Conservation (phyloP, 2,113 vertebrate genomes). For the Corvus hawaiiensis region DNA sequence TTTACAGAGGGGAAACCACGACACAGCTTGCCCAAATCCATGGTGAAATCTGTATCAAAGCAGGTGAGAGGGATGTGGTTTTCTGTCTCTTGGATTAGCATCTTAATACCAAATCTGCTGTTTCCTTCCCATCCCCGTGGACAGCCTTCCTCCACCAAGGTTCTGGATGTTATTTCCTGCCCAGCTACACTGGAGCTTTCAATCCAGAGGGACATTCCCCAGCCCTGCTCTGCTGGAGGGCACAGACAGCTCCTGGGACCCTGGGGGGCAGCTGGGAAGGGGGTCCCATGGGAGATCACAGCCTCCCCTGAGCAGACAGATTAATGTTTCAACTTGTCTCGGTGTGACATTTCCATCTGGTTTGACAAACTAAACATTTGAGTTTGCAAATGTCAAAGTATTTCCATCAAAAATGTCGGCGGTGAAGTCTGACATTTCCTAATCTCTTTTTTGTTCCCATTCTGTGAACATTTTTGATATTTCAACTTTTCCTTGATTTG, state of each 20-base stretch:
- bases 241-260: background rate
- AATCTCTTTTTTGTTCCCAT: conserved; percentile 40
- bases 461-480: conserved; percentile 24
- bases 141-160: background rate
- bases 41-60: background rate
- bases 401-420: conserved; percentile 49
- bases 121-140: background rate
- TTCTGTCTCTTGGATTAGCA: background rate
- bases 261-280: accelerated
- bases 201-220: background rate
- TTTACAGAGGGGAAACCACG: background rate
- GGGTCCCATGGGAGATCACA: background rate
- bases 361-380: conserved; percentile 63
- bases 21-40: background rate
- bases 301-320: background rate
- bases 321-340: conserved; percentile 38
- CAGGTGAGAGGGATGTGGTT: background rate
- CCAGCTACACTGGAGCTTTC: background rate
- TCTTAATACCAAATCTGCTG: background rate
- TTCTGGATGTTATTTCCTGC: background rate
- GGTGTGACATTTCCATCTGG: conserved; percentile 41
- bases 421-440: conserved; percentile 39
- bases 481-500: conserved; percentile 39
- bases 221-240: background rate
- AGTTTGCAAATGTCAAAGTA: conserved; percentile 58